These are phyloP conservation scores for Dryobates pubescens DNA, from an alignment of 2,797 vertebrate species.

Conservation along the genomic window DNA sequence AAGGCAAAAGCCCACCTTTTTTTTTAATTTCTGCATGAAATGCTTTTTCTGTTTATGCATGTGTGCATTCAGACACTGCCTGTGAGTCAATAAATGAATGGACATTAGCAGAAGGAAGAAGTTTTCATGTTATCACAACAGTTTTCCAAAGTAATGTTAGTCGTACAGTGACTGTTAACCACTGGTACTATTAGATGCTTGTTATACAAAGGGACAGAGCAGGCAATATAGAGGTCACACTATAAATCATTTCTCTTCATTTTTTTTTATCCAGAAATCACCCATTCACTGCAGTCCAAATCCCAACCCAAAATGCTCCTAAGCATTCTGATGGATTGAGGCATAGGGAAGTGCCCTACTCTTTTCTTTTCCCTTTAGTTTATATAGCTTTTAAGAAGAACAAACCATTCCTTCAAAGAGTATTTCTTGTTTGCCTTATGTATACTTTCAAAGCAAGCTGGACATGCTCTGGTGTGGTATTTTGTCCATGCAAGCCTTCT, in stretches of 20 bases:
- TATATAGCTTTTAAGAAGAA: neutral
- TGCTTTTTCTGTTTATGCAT: accelerated
- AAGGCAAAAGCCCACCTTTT: accelerated
- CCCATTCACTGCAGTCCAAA: neutral
- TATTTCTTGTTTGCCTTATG: neutral
- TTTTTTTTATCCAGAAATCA: neutral
- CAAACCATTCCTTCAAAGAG: neutral
- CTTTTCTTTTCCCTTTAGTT: neutral
- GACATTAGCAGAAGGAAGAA: neutral
- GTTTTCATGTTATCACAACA: neutral
- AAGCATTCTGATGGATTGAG: neutral
- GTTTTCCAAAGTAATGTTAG: neutral
- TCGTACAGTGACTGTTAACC: neutral
- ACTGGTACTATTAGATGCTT: neutral
- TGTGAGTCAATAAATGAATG: neutral
- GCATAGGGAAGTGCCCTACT: neutral
- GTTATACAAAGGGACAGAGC: neutral
- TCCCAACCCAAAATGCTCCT: neutral
- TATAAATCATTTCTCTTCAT: neutral
- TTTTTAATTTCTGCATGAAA: neutral
- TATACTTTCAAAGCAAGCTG: neutral
- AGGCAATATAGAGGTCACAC: neutral
- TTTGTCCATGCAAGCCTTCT: neutral
- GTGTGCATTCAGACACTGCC: accelerated
- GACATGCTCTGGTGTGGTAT: neutral